Conservation (phyloP, 2,113 vertebrate genomes). For the Cottus gobio region DNA sequence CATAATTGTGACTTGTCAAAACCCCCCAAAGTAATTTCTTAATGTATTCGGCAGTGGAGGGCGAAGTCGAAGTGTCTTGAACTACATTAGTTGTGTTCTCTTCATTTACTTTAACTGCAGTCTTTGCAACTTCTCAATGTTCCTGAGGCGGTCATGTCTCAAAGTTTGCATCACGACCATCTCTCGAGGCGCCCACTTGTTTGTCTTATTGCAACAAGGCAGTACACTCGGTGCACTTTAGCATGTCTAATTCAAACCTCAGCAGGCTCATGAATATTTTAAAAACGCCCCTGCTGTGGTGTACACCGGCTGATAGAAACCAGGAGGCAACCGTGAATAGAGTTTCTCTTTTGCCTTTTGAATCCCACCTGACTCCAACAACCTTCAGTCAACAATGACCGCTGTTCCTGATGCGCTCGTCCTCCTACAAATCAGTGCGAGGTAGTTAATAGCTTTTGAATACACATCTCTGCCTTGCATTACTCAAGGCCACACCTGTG, state of each 20-base stretch:
- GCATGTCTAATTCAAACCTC: slow-evolving; percentile 32
- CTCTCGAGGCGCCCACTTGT: not conserved
- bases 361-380: slow-evolving; percentile 27
- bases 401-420: slow-evolving; percentile 40
- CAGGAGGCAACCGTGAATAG: slow-evolving; percentile 4
- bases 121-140: not conserved
- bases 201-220: slow-evolving; percentile 28
- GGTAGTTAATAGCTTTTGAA: slow-evolving; percentile 57
- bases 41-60: not conserved
- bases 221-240: not conserved
- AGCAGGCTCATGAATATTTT: slow-evolving; percentile 35
- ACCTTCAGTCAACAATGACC: slow-evolving; percentile 19
- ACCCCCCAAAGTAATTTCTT: not conserved
- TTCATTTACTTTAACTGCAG: not conserved
- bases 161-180: not conserved
- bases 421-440: slow-evolving; percentile 36
- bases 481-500: slow-evolving; percentile 37
- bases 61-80: not conserved
- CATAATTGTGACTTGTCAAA: not conserved
- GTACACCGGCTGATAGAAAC: not conserved
- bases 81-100: not conserved
- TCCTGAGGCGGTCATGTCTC: not conserved
- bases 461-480: slow-evolving; percentile 54
- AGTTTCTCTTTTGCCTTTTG: slow-evolving; percentile 7
- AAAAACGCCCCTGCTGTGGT: not conserved